These are phyloP conservation scores for Hydraecia micacea DNA, from an alignment of 2,888 invertebrate species.

Conservation along the genomic window DNA sequence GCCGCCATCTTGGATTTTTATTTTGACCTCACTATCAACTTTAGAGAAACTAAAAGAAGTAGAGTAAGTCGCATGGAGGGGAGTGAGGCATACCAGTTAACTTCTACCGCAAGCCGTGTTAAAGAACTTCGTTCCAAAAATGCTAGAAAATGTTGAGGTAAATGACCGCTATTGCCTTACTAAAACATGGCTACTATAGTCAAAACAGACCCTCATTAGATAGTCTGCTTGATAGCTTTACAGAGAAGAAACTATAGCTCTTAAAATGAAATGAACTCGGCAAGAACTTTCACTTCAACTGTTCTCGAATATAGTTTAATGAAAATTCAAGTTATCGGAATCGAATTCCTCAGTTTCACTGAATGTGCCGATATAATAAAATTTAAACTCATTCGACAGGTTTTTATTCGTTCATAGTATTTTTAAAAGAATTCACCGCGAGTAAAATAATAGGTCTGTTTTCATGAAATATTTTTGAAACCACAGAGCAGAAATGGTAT, in stretches of 20 bases:
- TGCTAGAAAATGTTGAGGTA: neutral
- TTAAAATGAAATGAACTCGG: neutral
- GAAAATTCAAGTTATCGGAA: slow-evolving; percentile 11
- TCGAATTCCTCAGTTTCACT: neutral
- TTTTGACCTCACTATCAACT: neutral
- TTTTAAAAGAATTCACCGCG: neutral
- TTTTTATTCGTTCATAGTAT: slow-evolving; percentile 1
- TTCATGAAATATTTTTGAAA: neutral
- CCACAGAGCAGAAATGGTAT: neutral
- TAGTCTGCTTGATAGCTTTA: neutral
- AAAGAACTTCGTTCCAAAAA: neutral
- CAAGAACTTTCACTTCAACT: neutral
- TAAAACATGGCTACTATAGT: neutral
- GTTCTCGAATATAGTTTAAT: slow-evolving; percentile 18
- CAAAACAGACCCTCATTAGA: neutral
- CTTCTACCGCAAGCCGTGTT: neutral
- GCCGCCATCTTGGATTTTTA: neutral
- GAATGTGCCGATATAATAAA: neutral
- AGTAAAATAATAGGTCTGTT: neutral
- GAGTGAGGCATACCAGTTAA: neutral
- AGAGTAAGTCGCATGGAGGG: neutral
- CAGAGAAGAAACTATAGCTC: neutral
- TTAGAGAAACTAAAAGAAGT: neutral
- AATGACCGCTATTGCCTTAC: neutral
- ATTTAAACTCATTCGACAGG: neutral